Percentiles rank a stretch among this genome's conserved stretches.
phyloP scores from a whole-genome alignment of 53 echinoderm and acorn worm species.

The Holothuria leucospilota region DNA sequence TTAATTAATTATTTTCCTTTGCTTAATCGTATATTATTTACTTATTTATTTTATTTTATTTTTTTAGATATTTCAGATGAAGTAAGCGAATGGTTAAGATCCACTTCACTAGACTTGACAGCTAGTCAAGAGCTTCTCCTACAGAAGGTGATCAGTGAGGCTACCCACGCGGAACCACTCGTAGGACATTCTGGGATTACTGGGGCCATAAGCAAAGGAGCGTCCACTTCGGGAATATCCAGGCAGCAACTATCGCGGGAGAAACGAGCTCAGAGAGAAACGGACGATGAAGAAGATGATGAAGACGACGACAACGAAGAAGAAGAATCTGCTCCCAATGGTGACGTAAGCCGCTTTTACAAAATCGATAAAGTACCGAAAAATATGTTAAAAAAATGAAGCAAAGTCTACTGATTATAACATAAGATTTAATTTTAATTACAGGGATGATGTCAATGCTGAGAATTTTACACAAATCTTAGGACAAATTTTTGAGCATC shows the following conservation, averaged over 20 bases:
- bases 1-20: no score
- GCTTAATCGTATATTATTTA: no score
- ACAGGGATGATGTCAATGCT: no score
- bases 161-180: neutral
- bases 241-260: neutral
- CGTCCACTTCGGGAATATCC: neutral
- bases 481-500: slow-evolving; percentile 23
- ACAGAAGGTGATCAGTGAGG: neutral
- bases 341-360: slow-evolving; percentile 26
- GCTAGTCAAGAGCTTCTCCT: slow-evolving; percentile 11
- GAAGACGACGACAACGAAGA: neutral
- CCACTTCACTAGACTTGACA: neutral
- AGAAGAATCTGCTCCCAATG: neutral
- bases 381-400: slow-evolving; percentile 8
- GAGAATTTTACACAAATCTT: slow-evolving; percentile 2
- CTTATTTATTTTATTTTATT: neutral
- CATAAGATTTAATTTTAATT: slow-evolving; percentile 4
- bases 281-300: neutral
- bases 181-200: neutral
- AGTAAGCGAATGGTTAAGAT: neutral
- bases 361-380: slow-evolving; percentile 13
- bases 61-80: neutral
- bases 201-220: neutral
- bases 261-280: neutral
- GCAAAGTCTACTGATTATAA: slow-evolving; percentile 32